A percentile compares a stretch with the other conserved stretches of the same genome.
These are phyloP conservation scores for Bos javanicus DNA, from an alignment of 2,113 vertebrate species.

Conservation along the genomic window DNA sequence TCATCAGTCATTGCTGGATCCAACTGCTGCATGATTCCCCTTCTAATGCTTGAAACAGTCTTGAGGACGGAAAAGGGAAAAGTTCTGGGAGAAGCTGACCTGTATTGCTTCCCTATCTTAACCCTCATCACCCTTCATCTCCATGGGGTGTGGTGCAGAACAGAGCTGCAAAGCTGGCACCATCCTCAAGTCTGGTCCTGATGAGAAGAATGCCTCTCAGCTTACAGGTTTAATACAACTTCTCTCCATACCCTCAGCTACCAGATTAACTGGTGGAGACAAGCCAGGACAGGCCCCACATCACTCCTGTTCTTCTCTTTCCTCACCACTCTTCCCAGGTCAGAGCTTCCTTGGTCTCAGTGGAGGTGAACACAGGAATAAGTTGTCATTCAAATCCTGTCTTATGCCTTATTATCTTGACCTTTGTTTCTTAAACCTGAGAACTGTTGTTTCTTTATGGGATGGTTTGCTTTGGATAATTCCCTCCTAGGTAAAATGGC, in stretches of 20 bases:
- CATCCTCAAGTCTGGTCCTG: neutral
- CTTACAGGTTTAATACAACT: neutral
- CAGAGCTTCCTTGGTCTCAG: neutral
- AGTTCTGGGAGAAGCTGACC: neutral
- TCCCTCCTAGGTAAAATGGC: neutral
- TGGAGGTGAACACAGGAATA: neutral
- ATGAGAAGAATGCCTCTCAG: neutral
- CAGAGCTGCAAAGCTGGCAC: fast-evolving
- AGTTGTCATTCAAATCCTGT: neutral
- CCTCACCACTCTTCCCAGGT: neutral
- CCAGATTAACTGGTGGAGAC: neutral
- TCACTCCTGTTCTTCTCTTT: neutral
- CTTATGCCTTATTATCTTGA: neutral
- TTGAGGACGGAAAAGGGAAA: neutral
- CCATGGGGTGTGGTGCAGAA: neutral
- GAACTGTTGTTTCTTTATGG: neutral
- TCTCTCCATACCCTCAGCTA: neutral
- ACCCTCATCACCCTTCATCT: neutral
- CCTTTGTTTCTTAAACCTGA: neutral
- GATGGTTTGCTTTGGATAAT: neutral
- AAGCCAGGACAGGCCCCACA: neutral
- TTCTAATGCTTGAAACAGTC: neutral
- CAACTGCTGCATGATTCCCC: neutral
- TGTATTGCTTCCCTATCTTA: neutral
- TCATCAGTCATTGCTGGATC: neutral